A percentile compares a stretch with the other conserved stretches of the same genome.
These are phyloP conservation scores for Amphimallon solstitiale DNA, from an alignment of 2,888 invertebrate genomes.

Conservation along the genomic window DNA sequence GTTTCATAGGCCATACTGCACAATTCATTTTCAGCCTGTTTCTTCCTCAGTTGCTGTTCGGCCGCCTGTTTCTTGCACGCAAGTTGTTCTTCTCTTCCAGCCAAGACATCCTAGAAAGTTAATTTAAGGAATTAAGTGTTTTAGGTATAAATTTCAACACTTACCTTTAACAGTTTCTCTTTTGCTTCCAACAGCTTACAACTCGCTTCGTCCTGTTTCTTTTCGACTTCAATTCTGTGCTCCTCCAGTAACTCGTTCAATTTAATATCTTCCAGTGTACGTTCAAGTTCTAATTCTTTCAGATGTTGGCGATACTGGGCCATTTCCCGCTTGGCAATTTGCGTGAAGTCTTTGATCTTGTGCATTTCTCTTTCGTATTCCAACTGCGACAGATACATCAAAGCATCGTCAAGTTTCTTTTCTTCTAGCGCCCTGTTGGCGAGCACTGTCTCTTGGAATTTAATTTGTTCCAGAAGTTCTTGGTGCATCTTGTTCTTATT, in stretches of 20 bases:
- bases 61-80: slow-evolving; percentile 54
- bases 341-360: slow-evolving; percentile 47
- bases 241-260: slow-evolving; percentile 52
- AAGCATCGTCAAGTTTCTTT: slow-evolving; percentile 54
- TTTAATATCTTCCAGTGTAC: slow-evolving; percentile 55
- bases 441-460: slow-evolving; percentile 51
- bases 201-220: slow-evolving; percentile 55
- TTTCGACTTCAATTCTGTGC: slow-evolving; percentile 52
- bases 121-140: slow-evolving; percentile 12
- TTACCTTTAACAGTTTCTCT: slow-evolving; percentile 53
- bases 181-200: slow-evolving; percentile 57
- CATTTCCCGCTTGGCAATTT: slow-evolving; percentile 53
- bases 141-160: background rate
- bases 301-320: slow-evolving; percentile 56
- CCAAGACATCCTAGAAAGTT: slow-evolving; percentile 53
- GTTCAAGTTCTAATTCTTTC: slow-evolving; percentile 53
- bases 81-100: slow-evolving; percentile 57
- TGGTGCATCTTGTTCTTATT: slow-evolving; percentile 51
- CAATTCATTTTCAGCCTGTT: slow-evolving; percentile 58
- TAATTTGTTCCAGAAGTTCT: slow-evolving; percentile 57
- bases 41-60: slow-evolving; percentile 50
- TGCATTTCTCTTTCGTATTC: slow-evolving; percentile 56
- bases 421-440: slow-evolving; percentile 56
- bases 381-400: slow-evolving; percentile 51
- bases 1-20: slow-evolving; percentile 53